Evolutionary conservation across 2,888 invertebrate species (phyloP).

Genomic region (Doris montereyensis): DNA sequence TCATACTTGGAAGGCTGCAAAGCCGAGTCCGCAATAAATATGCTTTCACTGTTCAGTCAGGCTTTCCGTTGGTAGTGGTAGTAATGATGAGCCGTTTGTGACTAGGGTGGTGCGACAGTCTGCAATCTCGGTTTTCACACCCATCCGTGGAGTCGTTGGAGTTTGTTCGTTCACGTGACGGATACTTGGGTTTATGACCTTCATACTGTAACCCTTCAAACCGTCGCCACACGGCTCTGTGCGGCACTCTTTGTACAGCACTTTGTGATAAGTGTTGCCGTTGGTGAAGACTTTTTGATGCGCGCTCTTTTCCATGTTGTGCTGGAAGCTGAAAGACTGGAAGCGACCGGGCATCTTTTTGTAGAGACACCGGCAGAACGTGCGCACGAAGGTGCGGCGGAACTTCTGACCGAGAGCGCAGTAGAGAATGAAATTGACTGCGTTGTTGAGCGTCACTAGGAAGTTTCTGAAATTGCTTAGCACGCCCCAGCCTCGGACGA

Average conservation of each 20-base stretch:
- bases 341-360: constrained; percentile 51
- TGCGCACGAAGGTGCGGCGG: constrained; percentile 73
- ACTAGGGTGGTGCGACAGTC: constrained; percentile 33
- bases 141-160: constrained; percentile 37
- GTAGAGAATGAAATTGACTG: constrained; percentile 97
- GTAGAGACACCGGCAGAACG: constrained; percentile 60
- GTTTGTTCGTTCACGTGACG: constrained; percentile 38
- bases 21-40: too few relatives aligned
- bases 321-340: constrained; percentile 57
- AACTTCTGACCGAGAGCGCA: constrained; percentile 98
- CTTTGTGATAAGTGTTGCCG: constrained; percentile 31
- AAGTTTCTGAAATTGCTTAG: constrained; percentile 79
- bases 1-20: too few relatives aligned
- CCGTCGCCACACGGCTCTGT: constrained; percentile 28
- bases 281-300: constrained; percentile 24
- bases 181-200: constrained; percentile 41
- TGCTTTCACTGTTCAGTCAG: constrained; percentile 31
- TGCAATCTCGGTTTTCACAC: constrained; percentile 7
- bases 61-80: neutral
- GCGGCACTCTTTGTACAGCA: constrained; percentile 39
- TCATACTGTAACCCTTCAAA: constrained; percentile 42
- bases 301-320: constrained; percentile 44
- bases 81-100: constrained; percentile 15
- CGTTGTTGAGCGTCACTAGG: constrained; percentile 95
- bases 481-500: constrained; percentile 76